phyloP scores from a whole-genome alignment of 2,113 vertebrate species.

The Myanophis thanlyinensis region DNA sequence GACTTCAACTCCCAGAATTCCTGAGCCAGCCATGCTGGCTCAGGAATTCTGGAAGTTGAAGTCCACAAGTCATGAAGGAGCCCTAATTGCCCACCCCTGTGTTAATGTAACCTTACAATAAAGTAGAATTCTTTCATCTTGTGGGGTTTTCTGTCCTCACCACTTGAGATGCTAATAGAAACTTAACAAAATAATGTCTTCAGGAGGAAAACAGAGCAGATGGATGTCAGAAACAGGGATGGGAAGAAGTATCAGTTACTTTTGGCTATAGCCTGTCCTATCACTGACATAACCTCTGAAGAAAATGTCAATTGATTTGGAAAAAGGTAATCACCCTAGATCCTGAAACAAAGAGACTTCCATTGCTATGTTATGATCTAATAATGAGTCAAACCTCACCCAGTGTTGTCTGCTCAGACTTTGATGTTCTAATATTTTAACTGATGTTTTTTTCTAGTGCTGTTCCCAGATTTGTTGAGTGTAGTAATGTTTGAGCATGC shows the following conservation, averaged over 20 bases:
- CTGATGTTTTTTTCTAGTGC: not conserved
- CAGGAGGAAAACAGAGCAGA: not conserved
- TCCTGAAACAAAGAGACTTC: not conserved
- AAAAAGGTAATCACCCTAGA: not conserved
- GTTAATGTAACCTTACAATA: too few species aligned
- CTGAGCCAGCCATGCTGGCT: too few species aligned
- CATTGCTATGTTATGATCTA: too few species aligned
- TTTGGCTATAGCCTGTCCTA: not conserved
- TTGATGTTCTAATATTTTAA: not conserved
- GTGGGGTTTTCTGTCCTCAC: too few species aligned
- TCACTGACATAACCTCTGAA: not conserved
- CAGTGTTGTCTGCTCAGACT: not conserved
- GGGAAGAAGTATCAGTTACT: not conserved
- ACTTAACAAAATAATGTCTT: not conserved
- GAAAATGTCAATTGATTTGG: not conserved
- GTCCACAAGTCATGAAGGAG: too few species aligned
- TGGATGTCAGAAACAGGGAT: not conserved
- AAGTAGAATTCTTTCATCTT: too few species aligned
- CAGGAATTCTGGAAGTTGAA: too few species aligned
- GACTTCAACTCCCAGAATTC: too few species aligned
- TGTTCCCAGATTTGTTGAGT: not conserved
- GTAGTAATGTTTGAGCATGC: not conserved
- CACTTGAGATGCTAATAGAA: too few species aligned
- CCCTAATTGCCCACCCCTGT: too few species aligned
- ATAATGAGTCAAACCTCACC: not conserved